Conservation (phyloP, 2,113 vertebrate genomes). For the Dipodomys merriami region DNA sequence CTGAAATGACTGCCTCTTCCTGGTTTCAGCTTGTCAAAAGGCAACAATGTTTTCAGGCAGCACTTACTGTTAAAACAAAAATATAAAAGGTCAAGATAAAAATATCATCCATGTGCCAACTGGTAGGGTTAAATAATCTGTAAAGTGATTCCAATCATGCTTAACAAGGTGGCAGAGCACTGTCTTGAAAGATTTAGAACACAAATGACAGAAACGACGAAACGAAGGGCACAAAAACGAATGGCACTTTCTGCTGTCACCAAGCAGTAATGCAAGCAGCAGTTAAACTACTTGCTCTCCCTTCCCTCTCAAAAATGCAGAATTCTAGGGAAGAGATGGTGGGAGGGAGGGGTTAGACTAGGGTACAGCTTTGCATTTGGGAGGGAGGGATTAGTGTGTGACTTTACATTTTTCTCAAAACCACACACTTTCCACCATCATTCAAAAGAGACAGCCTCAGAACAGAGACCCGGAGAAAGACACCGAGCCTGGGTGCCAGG, state of each 20-base stretch:
- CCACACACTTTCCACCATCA: not conserved
- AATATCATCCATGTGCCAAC: slow-evolving; percentile 65
- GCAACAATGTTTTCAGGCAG: slow-evolving; percentile 64
- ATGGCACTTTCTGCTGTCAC: slow-evolving; percentile 67
- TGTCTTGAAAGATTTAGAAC: slow-evolving; percentile 67
- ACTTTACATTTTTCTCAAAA: too few relatives aligned
- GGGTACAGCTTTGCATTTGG: not conserved
- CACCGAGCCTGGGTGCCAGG: not conserved
- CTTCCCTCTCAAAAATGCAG: not conserved
- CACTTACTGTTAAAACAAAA: slow-evolving; percentile 66
- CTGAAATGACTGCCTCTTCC: slow-evolving; percentile 76
- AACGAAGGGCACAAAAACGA: slow-evolving; percentile 40
- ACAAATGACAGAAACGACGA: slow-evolving; percentile 39
- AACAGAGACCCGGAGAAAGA: not conserved
- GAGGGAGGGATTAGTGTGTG: too few relatives aligned
- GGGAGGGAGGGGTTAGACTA: not conserved
- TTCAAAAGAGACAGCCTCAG: not conserved
- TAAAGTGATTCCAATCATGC: slow-evolving; percentile 67
- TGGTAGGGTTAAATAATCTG: slow-evolving; percentile 64
- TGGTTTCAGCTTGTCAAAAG: slow-evolving; percentile 78
- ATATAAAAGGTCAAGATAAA: slow-evolving; percentile 33
- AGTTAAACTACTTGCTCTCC: slow-evolving; percentile 58
- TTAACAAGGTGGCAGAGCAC: slow-evolving; percentile 69
- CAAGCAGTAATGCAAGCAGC: slow-evolving; percentile 38
- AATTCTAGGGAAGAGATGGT: too few relatives aligned